phyloP scores from a whole-genome alignment of 2,888 invertebrate species.

The Thereva nobilitata region DNA sequence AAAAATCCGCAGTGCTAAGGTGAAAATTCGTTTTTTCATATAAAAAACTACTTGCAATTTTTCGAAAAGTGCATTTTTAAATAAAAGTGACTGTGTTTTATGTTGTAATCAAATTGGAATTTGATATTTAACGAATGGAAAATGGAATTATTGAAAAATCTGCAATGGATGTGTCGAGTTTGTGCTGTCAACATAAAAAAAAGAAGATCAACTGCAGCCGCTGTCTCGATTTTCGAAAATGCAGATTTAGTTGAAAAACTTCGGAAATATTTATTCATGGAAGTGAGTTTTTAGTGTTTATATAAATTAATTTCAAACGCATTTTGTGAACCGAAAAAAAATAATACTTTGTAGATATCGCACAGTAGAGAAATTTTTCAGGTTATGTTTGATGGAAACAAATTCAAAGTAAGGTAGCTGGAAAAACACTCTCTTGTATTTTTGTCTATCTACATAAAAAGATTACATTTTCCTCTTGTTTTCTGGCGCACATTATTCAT shows the following conservation, averaged over 20 bases:
- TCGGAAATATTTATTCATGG: constrained; percentile 38
- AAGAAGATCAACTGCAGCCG: constrained; percentile 23
- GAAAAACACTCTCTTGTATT: too few relatives aligned
- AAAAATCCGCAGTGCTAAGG: too few relatives aligned
- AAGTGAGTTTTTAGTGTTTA: constrained; percentile 34
- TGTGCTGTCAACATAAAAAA: constrained; percentile 41
- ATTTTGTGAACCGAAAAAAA: too few relatives aligned
- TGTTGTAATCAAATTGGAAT: background rate
- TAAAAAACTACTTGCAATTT: background rate
- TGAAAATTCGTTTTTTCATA: too few relatives aligned
- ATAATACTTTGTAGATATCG: too few relatives aligned
- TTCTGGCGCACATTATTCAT: too few relatives aligned
- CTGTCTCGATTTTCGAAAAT: constrained; percentile 37
- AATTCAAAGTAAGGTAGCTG: too few relatives aligned
- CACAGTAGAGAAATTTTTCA: too few relatives aligned
- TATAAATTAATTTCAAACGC: too few relatives aligned
- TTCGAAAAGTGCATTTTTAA: background rate
- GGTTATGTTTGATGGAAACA: too few relatives aligned
- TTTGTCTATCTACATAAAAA: too few relatives aligned
- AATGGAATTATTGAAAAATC: constrained; percentile 41
- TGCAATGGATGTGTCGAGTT: constrained; percentile 40
- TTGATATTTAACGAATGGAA: constrained; percentile 3
- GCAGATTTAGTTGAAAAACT: constrained; percentile 34
- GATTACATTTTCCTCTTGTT: too few relatives aligned
- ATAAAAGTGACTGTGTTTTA: constrained; percentile 13